Base-by-base conservation (phyloP, 35 echinoderm and acorn worm genomes). In the Diadema setosum region DNA sequence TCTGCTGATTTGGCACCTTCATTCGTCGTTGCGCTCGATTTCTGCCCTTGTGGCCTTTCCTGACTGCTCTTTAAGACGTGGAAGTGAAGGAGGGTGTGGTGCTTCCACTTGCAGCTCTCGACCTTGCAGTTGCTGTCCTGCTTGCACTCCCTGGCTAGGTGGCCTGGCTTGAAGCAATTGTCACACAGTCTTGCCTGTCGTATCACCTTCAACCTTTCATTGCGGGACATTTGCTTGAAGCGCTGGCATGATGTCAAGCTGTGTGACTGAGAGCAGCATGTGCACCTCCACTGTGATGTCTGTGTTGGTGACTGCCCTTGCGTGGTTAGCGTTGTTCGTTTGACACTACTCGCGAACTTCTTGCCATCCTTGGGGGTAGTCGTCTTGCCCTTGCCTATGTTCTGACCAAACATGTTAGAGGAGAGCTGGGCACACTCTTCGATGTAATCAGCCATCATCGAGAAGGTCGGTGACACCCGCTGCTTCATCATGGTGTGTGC, bases 101-200 rank as follows among this genome's bases (percentile, higher is more conserved):
- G 90, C 56, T 80, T 92, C 82, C 25, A 86, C 33, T 44, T 45
- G 46, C 90, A 92, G 7, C 74, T 83, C 17, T 39, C 18, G 3
- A 46, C 15, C 30, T 70, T 37, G 36, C 90, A 92, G 7, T 46
- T 65, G 36, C 83, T 36, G 16, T 14, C 5, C 11, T 27, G 46
- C 8, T 41, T 42, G 48, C 90, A 92, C 18, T 78, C 55, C 5
- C n/a, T 44, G 26, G 90, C 90, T 16, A 92, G 56, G 35, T 92
- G 90, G 14, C 40, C 46, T 24, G 67, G 90, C 36, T 86, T 86
- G 17, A 92, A 86, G 40, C 82, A 92, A 42, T 92, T 92, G 35
- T 86, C 83, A 80, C 90, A 86, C 16, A 92, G 37, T 43, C 69
- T 75, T 25, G 35, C 37, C 48, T 86, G 8, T 1, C 90, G 26